Percentiles rank a stretch among this genome's conserved stretches.
These are phyloP conservation scores for Dolichotis patagonum DNA, from an alignment of 2,113 vertebrate species.

Conservation along the genomic window DNA sequence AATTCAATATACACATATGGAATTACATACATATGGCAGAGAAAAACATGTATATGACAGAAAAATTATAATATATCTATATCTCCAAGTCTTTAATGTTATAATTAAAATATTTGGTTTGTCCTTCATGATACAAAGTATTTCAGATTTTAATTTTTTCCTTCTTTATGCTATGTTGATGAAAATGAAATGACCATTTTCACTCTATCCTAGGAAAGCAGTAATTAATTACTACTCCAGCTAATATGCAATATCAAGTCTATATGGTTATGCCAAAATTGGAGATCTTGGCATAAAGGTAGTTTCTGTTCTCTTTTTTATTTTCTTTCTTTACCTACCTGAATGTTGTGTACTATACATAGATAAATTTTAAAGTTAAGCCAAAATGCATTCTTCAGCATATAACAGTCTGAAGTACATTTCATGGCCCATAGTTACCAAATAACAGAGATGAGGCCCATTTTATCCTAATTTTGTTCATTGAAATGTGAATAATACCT, in stretches of 20 bases:
- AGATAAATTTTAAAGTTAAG: background rate
- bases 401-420: background rate
- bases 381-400: background rate
- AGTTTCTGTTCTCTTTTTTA: background rate
- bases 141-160: constrained; percentile 4
- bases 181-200: background rate
- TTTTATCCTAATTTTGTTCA: background rate
- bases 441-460: background rate
- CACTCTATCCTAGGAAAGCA: background rate
- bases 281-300: background rate
- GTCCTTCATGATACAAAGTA: background rate
- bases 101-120: background rate
- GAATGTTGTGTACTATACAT: background rate
- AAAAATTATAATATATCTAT: background rate
- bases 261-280: background rate
- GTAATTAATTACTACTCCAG: background rate
- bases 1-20: background rate
- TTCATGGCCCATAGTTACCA: background rate
- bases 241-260: background rate
- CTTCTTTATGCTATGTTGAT: background rate
- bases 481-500: background rate
- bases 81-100: background rate
- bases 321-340: background rate
- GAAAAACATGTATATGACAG: background rate
- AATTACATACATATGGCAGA: background rate